A percentile compares a stretch with the other conserved stretches of the same genome.
Conservation (phyloP, 2,888 invertebrate species). For the Watsonalla cultraria region DNA sequence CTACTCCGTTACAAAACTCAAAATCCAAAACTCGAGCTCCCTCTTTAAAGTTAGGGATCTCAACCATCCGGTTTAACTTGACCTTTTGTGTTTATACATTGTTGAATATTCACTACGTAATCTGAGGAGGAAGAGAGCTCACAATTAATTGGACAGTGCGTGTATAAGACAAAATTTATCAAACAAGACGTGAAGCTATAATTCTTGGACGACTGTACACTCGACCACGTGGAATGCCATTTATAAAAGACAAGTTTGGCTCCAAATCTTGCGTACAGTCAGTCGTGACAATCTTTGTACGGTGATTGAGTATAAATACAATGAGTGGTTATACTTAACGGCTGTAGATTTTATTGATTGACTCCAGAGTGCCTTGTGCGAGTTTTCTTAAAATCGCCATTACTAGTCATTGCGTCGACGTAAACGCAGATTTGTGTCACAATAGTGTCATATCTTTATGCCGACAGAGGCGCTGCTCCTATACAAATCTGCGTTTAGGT, state of each 20-base stretch:
- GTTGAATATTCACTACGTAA: constrained; percentile 3
- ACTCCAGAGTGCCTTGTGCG: not conserved
- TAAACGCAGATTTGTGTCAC: too few species aligned
- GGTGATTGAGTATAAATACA: constrained; percentile 37
- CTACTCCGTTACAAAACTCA: constrained; percentile 9
- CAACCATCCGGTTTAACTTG: constrained; percentile 16
- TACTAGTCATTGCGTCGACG: too few species aligned
- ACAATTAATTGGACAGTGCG: constrained; percentile 25
- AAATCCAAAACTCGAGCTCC: constrained; percentile 7
- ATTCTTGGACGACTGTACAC: constrained; percentile 46
- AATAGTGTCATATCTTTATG: too few species aligned
- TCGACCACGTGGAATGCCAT: constrained; percentile 60
- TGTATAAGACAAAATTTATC: constrained; percentile 54
- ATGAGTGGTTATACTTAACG: constrained; percentile 18
- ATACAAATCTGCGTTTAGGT: too few species aligned
- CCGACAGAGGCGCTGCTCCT: too few species aligned
- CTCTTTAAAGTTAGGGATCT: constrained; percentile 13
- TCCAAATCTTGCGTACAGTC: constrained; percentile 53
- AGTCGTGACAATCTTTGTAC: constrained; percentile 42
- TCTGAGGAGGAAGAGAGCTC: constrained; percentile 17
- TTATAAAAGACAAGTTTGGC: constrained; percentile 59
- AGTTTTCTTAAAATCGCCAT: too few species aligned
- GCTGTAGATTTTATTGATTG: constrained; percentile 5
- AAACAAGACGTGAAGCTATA: constrained; percentile 58
- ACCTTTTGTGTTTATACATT: constrained; percentile 14